phyloP scores from a whole-genome alignment of 2,888 invertebrate genomes.

The Diplolepis rosae region DNA sequence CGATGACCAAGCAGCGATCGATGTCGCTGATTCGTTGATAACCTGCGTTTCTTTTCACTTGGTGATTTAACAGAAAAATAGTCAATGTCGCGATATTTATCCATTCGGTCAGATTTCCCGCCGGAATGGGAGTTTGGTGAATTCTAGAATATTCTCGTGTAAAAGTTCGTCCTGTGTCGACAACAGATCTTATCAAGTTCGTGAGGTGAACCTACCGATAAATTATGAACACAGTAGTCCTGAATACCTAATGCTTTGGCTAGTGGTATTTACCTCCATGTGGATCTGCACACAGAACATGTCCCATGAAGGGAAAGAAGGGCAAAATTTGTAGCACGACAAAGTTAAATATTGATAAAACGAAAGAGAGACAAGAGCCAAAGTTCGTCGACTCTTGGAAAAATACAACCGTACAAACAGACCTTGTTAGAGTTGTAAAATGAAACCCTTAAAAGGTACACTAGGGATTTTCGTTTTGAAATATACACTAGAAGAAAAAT shows the following conservation, averaged over 20 bases:
- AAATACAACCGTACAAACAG: not conserved
- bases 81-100: slow-evolving; percentile 21
- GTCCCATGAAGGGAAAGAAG: not conserved
- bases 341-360: slow-evolving; percentile 24
- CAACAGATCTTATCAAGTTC: slow-evolving; percentile 15
- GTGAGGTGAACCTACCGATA: not conserved
- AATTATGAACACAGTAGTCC: slow-evolving; percentile 15
- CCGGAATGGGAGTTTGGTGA: not conserved
- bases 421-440: not conserved
- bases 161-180: slow-evolving; percentile 14
- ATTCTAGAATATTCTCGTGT: slow-evolving; percentile 8
- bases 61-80: slow-evolving; percentile 28
- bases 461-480: not conserved
- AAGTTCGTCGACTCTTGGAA: not conserved
- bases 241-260: slow-evolving; percentile 2
- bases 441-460: not conserved
- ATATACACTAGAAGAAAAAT: no score
- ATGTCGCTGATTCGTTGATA: slow-evolving; percentile 29
- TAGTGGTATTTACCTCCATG: not conserved
- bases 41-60: slow-evolving; percentile 19
- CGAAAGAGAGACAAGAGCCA: not conserved
- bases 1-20: slow-evolving; percentile 28
- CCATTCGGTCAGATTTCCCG: slow-evolving; percentile 13
- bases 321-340: slow-evolving; percentile 1
- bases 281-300: not conserved